Percentiles rank a stretch among this genome's conserved stretches.
phyloP scores from a whole-genome alignment of 2,888 invertebrate species.

The Patella caerulea region DNA sequence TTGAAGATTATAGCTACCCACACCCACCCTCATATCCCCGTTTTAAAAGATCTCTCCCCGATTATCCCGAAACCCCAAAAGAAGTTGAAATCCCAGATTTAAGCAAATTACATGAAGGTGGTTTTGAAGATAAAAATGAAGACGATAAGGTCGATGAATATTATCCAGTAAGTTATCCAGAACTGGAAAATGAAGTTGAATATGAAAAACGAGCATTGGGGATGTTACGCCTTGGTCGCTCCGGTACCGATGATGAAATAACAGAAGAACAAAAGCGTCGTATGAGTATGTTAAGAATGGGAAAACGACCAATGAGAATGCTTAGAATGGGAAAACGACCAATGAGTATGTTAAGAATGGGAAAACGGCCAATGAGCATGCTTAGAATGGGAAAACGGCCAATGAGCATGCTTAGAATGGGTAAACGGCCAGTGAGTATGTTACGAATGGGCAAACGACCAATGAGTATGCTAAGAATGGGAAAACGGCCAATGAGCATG shows the following conservation, averaged over 20 bases:
- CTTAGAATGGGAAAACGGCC: slow-evolving; percentile 62
- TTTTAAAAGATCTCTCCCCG: not conserved
- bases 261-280: slow-evolving; percentile 41
- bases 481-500: slow-evolving; percentile 57
- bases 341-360: slow-evolving; percentile 36
- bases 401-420: slow-evolving; percentile 58
- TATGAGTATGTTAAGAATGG: slow-evolving; percentile 56
- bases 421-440: slow-evolving; percentile 43
- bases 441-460: slow-evolving; percentile 35
- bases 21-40: not conserved
- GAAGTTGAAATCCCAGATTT: not conserved
- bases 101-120: not conserved
- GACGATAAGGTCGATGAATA: not conserved
- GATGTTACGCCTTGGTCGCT: slow-evolving; percentile 4
- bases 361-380: slow-evolving; percentile 58
- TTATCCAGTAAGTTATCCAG: not conserved
- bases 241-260: not conserved
- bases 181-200: not conserved
- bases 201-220: slow-evolving; percentile 8
- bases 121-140: slow-evolving; percentile 16
- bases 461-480: slow-evolving; percentile 36
- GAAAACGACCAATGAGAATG: slow-evolving; percentile 38
- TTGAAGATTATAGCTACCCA: not conserved
- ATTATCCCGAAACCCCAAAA: not conserved
- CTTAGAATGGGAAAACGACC: slow-evolving; percentile 28